Conservation (phyloP, 2,888 invertebrate genomes). For the Theodoxus fluviatilis region DNA sequence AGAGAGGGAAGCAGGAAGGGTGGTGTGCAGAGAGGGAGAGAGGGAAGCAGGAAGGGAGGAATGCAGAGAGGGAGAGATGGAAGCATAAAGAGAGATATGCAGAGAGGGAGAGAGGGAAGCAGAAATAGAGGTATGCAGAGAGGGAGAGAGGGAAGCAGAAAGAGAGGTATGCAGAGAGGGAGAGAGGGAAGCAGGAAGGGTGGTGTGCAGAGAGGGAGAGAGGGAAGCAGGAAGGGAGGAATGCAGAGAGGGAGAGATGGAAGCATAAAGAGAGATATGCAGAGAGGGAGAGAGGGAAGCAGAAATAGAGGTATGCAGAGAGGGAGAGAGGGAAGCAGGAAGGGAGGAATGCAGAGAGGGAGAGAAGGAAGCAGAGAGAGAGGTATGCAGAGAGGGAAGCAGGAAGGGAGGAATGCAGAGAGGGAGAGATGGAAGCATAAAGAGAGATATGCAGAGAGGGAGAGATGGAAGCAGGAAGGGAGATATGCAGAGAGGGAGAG, state of each 20-base stretch:
- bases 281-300: conserved; percentile 2
- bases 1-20: background rate
- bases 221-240: background rate
- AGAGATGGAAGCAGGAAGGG: background rate
- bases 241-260: background rate
- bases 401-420: no score
- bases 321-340: background rate
- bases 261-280: background rate
- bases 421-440: no score
- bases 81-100: background rate
- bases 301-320: conserved; percentile 7
- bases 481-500: background rate
- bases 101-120: no score
- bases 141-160: background rate
- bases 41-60: background rate
- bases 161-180: background rate
- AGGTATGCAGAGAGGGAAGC: background rate
- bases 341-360: conserved; percentile 16
- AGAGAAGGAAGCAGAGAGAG: background rate
- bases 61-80: background rate
- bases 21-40: conserved; percentile 10
- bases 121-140: background rate
- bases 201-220: background rate
- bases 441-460: background rate
- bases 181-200: background rate